phyloP scores from a whole-genome alignment of 2,888 invertebrate species.

The Aspidiotus rigidus region DNA sequence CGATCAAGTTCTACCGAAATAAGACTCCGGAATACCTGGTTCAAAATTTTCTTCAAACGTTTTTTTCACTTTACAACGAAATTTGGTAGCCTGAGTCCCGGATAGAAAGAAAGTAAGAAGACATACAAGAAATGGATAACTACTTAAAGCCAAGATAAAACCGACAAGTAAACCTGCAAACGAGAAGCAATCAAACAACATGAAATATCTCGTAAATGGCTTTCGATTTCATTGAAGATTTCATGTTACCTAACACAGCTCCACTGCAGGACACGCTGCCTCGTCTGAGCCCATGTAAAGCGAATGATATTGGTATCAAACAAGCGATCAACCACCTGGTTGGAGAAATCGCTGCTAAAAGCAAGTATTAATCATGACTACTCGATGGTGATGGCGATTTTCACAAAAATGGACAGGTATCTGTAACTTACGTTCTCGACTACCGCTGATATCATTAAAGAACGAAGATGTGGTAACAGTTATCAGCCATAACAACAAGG shows the following conservation, averaged over 20 bases:
- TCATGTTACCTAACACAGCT: conserved; percentile 51
- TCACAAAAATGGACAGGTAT: no score
- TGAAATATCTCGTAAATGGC: no score
- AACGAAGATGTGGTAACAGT: not conserved
- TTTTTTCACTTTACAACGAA: conserved; percentile 54
- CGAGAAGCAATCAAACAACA: no score
- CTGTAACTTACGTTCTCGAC: conserved; percentile 18
- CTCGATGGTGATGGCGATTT: no score
- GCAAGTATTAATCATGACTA: not conserved
- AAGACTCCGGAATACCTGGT: conserved; percentile 51
- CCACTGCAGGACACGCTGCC: conserved; percentile 63
- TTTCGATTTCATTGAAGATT: no score
- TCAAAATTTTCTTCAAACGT: conserved; percentile 68
- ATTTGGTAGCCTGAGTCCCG: conserved; percentile 73
- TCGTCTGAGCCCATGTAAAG: conserved; percentile 57
- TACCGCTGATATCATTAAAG: conserved; percentile 15
- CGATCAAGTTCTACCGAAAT: no score
- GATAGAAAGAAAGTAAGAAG: conserved; percentile 68
- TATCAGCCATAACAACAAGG: conserved; percentile 20
- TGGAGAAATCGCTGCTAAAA: conserved; percentile 53
- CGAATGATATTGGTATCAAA: conserved; percentile 55
- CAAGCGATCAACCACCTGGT: conserved; percentile 57
- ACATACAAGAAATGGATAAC: conserved; percentile 62
- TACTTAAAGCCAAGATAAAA: conserved; percentile 66
- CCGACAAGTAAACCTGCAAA: conserved; percentile 58